Percentiles rank a stretch among this genome's conserved stretches.
phyloP scores from a whole-genome alignment of 92 coral and sea anemone genomes.

The Palythoa heliodiscus region DNA sequence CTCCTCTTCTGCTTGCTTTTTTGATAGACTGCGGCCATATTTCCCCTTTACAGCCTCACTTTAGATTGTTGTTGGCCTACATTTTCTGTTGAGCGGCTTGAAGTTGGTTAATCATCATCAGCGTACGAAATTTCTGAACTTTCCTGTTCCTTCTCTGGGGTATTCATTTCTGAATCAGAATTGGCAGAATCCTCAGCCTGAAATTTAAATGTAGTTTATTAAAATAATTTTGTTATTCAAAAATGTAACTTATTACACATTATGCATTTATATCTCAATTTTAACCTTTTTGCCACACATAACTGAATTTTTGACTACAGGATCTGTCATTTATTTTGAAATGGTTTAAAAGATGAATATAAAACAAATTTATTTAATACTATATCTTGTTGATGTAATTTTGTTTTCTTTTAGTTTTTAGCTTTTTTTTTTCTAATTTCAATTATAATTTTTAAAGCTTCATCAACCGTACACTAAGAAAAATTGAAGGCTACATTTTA shows the following conservation, averaged over 20 bases:
- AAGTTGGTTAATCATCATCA: not conserved
- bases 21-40: not conserved
- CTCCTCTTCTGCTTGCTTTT: constrained; percentile 18
- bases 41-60: not conserved
- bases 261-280: not conserved
- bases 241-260: constrained; percentile 6
- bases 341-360: not conserved
- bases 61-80: not conserved
- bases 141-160: not conserved
- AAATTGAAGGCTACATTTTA: not conserved
- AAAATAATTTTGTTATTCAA: constrained; percentile 4
- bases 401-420: constrained; percentile 4
- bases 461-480: not conserved
- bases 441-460: not conserved
- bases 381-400: not conserved
- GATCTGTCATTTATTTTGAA: not conserved
- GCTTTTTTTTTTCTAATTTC: not conserved
- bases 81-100: not conserved
- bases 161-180: constrained; percentile 12
- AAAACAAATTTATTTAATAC: not conserved
- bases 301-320: not conserved
- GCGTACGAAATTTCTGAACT: not conserved
- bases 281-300: constrained; percentile 3
- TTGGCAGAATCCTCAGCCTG: constrained; percentile 8
- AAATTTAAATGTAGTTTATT: constrained; percentile 5